Evolutionary conservation across 2,888 invertebrate genomes (phyloP).

Genomic region (Smittia sp.): DNA sequence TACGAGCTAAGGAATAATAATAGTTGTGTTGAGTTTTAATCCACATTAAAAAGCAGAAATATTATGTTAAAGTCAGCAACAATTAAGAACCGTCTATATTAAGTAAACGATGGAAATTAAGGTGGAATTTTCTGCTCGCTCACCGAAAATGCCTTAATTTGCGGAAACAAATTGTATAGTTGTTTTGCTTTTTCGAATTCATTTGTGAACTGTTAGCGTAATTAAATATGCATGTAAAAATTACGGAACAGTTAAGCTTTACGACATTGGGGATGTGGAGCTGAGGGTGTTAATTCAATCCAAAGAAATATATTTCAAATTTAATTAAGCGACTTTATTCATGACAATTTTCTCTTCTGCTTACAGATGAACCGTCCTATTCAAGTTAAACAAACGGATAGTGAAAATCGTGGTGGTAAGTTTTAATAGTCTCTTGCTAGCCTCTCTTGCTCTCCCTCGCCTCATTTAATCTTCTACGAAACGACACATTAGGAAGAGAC

Average conservation of each 20-base stretch:
- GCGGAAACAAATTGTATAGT: conserved; percentile 35
- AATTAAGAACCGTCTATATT: conserved; percentile 1
- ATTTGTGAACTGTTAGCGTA: conserved; percentile 32
- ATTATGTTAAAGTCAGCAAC: conserved; percentile 12
- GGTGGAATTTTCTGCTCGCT: background rate
- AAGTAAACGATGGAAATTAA: background rate
- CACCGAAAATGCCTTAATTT: conserved; percentile 33
- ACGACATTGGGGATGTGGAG: background rate
- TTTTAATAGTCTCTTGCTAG: conserved; percentile 44
- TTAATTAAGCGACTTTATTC: conserved; percentile 35
- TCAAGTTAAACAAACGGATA: conserved; percentile 99
- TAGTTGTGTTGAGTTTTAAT: conserved; percentile 7
- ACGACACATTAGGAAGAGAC: background rate
- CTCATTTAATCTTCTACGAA: background rate
- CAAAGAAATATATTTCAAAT: background rate
- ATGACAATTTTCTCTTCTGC: conserved; percentile 47
- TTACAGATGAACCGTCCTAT: conserved; percentile 99
- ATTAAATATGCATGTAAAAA: conserved; percentile 40
- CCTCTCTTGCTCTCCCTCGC: background rate
- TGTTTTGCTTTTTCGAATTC: background rate
- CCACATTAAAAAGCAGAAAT: background rate
- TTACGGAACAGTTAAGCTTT: background rate
- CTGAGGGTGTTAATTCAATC: conserved; percentile 3
- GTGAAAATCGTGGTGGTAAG: conserved; percentile 97
- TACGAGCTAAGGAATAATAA: background rate